Conservation (phyloP, 2,797 vertebrate genomes). For the Pogonophryne albipinna region DNA sequence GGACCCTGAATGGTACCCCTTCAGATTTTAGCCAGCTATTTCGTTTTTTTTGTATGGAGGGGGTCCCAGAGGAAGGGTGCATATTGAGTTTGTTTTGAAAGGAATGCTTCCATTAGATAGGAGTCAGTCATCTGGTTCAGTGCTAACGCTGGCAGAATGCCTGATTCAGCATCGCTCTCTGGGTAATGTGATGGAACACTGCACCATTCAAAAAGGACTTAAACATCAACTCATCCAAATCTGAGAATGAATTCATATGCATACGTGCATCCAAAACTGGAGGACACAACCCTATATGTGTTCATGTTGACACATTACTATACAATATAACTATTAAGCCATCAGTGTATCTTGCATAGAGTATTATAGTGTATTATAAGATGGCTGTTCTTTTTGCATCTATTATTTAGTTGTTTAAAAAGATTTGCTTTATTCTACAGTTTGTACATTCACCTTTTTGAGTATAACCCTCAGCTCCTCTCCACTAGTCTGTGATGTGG, state of each 20-base stretch:
- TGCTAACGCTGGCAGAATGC: conserved; percentile 66
- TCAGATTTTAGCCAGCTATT: conserved; percentile 68
- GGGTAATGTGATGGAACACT: conserved; percentile 51
- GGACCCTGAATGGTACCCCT: conserved; percentile 60
- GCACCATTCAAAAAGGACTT: conserved; percentile 46
- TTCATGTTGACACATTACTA: background rate
- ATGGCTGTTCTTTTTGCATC: background rate
- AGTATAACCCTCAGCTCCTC: conserved; percentile 20
- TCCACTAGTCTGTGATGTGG: conserved; percentile 54
- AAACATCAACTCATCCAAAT: conserved; percentile 44
- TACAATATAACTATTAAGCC: background rate
- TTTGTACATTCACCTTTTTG: background rate
- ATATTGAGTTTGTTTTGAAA: conserved; percentile 79
- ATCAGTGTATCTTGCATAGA: conserved; percentile 3
- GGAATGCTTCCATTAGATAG: conserved; percentile 73
- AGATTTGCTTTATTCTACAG: conserved; percentile 8
- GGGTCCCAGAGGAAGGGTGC: conserved; percentile 55
- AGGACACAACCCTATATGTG: background rate
- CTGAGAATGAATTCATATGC: conserved; percentile 7
- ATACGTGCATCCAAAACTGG: conserved; percentile 16
- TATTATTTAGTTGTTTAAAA: background rate
- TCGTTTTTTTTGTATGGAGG: conserved; percentile 59
- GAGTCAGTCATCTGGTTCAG: conserved; percentile 73
- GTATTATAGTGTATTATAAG: background rate
- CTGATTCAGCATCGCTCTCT: conserved; percentile 65